Conservation (phyloP, 1,140 invertebrate genomes). For the Cydia fagiglandana region DNA sequence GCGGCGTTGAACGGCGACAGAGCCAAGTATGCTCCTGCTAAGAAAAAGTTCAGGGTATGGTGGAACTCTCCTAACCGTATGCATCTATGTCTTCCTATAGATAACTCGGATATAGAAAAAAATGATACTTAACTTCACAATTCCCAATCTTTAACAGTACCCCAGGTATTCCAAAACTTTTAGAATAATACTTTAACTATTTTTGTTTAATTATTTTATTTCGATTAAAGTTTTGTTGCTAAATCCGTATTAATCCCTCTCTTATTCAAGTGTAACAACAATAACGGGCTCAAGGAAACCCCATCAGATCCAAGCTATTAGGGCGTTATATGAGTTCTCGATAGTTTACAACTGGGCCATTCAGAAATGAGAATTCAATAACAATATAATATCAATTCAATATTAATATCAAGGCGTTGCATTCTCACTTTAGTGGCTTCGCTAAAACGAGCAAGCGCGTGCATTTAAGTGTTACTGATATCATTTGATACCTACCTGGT, state of each 20-base stretch:
- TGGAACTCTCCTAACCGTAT: slow-evolving; percentile 45
- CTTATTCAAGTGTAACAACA: slow-evolving; percentile 25
- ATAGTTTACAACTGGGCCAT: slow-evolving; percentile 57
- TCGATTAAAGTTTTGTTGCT: slow-evolving; percentile 18
- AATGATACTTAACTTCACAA: slow-evolving; percentile 34
- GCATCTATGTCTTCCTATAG: slow-evolving; percentile 42
- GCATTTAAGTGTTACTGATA: too few relatives aligned
- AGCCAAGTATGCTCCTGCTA: slow-evolving; percentile 13
- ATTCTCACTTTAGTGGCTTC: too few relatives aligned
- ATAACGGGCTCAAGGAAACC: slow-evolving; percentile 56
- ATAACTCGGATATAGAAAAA: slow-evolving; percentile 36
- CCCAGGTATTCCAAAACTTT: slow-evolving; percentile 36
- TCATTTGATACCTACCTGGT: too few relatives aligned
- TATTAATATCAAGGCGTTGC: background rate
- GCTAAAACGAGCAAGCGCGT: too few relatives aligned
- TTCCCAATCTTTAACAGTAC: background rate
- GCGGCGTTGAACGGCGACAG: slow-evolving; percentile 39
- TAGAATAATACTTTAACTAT: background rate
- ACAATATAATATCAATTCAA: background rate
- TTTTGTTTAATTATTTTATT: slow-evolving; percentile 13
- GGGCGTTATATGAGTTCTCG: slow-evolving; percentile 46
- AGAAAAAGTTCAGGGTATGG: slow-evolving; percentile 47
- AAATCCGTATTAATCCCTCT: slow-evolving; percentile 33
- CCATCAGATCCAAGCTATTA: slow-evolving; percentile 60
- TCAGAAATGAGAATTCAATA: background rate